Conservation (phyloP, 2,888 invertebrate species). For the Drosophila anomalata region DNA sequence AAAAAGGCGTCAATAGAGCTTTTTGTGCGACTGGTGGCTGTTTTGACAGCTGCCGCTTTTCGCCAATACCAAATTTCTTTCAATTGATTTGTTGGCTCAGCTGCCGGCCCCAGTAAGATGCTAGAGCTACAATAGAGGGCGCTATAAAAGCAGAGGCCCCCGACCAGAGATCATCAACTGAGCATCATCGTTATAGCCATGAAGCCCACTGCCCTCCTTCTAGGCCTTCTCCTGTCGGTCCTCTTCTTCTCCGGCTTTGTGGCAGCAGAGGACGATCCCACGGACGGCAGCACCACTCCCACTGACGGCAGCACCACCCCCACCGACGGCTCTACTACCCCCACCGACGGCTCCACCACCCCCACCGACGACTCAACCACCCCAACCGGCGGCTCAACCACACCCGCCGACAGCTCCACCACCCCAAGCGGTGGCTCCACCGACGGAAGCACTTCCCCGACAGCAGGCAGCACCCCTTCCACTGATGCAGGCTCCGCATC, state of each 20-base stretch:
- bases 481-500: not conserved
- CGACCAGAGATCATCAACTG: conserved; percentile 7
- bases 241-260: conserved; percentile 14
- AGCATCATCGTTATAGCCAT: conserved; percentile 13
- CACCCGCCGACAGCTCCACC: conserved; percentile 4
- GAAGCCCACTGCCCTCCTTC: conserved; percentile 15
- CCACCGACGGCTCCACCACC: conserved; percentile 4
- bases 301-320: conserved; percentile 15
- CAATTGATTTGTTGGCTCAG: conserved; percentile 29
- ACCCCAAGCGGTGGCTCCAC: conserved; percentile 3
- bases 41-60: conserved; percentile 19
- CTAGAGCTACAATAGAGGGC: not conserved
- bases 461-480: conserved; percentile 10
- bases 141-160: conserved; percentile 7
- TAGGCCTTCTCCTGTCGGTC: conserved; percentile 28
- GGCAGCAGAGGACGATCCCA: conserved; percentile 4
- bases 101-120: not conserved
- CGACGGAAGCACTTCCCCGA: conserved; percentile 5
- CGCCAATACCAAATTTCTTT: conserved; percentile 11
- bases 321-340: conserved; percentile 16
- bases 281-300: conserved; percentile 18
- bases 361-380: conserved; percentile 9
- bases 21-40: conserved; percentile 4
- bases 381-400: conserved; percentile 1
- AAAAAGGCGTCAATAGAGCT: not conserved